Base-by-base conservation (phyloP, 2,113 vertebrate species). In the Cheirogaleus medius region DNA sequence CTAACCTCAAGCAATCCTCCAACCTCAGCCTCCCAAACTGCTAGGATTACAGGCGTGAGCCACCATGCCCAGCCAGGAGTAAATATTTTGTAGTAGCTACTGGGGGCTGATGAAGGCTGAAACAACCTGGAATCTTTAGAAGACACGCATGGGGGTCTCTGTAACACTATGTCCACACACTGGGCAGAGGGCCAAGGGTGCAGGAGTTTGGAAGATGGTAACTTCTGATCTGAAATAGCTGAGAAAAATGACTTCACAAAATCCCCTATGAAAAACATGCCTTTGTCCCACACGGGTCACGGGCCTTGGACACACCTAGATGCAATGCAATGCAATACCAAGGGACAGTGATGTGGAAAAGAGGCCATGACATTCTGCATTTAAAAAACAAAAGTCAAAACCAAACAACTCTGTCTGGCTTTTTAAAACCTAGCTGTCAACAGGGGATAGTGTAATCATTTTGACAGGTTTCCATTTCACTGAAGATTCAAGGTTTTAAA, bases 401-500 rank as follows among this genome's bases (percentile, higher is more conserved):
- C 94, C 47, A 42, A 93, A 18, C n/a, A 63, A 44, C 21, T 66
- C 6, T 8, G 1, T 44, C 78, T 80, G 56, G 47, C 76, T 88
- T 78, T 88, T 78, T 83, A 34, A 88, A 81, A 64, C 37, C 78
- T 14, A 60, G n/a, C 68, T 20, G 4, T 97, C 85, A 60, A 63
- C 32, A 47, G 12, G 54, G 47, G 39, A 27, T n/a, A 25, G 7
- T 8, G 27, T 66, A 91, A 94, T 91, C 94, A 85, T 58, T 76
- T 49, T 89, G 94, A 86, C 34, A 71, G 47, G 49, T 77, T 90
- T 90, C 68, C 84, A 76, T 87, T 58, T 64, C 81, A 44, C 25
- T 49, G 47, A 96, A 15, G 66, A 87, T 32, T 86, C 86, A 42
- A 88, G 80, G 63, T 87, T 93, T 97, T 80, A 76, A 82, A 96